A percentile compares a stretch with the other conserved stretches of the same genome.
Conservation (phyloP, 1,140 invertebrate species). For the Rhyacophila brunnea region DNA sequence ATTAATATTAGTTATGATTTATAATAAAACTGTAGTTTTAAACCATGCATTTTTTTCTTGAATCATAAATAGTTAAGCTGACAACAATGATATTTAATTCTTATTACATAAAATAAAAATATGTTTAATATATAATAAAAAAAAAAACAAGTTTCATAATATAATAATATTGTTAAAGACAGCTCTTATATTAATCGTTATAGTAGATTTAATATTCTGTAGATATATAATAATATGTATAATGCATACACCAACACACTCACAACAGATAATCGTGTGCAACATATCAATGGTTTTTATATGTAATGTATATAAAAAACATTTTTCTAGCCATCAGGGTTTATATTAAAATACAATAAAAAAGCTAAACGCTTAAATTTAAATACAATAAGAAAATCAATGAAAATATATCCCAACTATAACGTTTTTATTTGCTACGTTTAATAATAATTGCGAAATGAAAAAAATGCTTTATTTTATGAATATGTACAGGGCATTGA, state of each 20-base stretch:
- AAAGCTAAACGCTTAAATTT: constrained; percentile 29
- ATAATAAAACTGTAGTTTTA: no score
- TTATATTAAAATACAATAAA: constrained; percentile 26
- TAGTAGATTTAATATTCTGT: constrained; percentile 17
- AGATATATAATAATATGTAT: constrained; percentile 13
- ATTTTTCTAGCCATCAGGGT: constrained; percentile 19
- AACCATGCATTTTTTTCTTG: no score
- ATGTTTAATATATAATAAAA: constrained; percentile 1
- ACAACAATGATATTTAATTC: no score
- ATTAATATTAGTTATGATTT: no score
- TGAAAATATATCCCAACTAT: constrained; percentile 24
- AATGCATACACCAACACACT: constrained; percentile 28
- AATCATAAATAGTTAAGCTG: no score
- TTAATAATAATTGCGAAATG: constrained; percentile 23
- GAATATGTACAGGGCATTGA: constrained; percentile 18
- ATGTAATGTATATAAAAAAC: constrained; percentile 25
- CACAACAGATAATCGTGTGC: constrained; percentile 33
- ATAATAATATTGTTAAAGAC: constrained; percentile 22
- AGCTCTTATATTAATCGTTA: constrained; percentile 17
- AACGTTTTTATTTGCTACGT: constrained; percentile 25
- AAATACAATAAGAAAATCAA: constrained; percentile 16
- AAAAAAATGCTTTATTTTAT: constrained; percentile 29
- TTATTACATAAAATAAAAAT: constrained; percentile 1
- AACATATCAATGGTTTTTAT: constrained; percentile 5
- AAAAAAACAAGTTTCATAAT: constrained; percentile 6